phyloP scores from a whole-genome alignment of 1,140 invertebrate genomes.

The Glossosoma conforme region DNA sequence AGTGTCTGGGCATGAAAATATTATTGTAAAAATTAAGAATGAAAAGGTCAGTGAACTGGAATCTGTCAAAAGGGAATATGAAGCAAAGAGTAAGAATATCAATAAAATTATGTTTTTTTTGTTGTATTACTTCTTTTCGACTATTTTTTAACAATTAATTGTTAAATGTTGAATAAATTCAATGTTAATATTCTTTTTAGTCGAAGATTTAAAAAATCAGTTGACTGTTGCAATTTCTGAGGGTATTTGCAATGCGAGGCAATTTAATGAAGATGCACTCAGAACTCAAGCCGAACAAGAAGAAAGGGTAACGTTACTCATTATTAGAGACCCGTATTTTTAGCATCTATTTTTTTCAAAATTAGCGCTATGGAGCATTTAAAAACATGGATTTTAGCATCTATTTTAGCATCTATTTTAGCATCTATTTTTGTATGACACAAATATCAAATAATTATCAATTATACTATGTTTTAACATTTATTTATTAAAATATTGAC shows the following conservation, averaged over 20 bases:
- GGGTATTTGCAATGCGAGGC: constrained; percentile 2
- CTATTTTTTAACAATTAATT: constrained; percentile 3
- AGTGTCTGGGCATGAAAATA: not conserved
- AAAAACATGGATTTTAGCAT: no score
- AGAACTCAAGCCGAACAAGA: constrained; percentile 13
- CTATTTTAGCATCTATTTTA: no score
- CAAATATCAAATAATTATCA: no score
- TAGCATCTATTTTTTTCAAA: no score
- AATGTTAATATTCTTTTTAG: no score
- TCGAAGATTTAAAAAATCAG: constrained; percentile 18
- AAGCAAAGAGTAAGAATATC: constrained; percentile 8
- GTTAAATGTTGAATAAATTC: constrained; percentile 3
- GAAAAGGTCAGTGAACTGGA: constrained; percentile 5
- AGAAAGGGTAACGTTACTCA: constrained; percentile 20
- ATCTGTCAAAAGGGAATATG: constrained; percentile 6
- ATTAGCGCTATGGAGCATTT: no score
- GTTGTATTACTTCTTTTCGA: not conserved
- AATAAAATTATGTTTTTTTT: not conserved
- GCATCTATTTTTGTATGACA: no score
- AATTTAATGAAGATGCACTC: constrained; percentile 10
- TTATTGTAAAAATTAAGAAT: constrained; percentile 5
- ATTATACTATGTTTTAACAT: not conserved
- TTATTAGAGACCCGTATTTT: no score
- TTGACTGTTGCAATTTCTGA: constrained; percentile 9
- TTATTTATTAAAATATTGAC: no score